Conservation (phyloP, 1,140 invertebrate species). For the Hesperophylax magnus region DNA sequence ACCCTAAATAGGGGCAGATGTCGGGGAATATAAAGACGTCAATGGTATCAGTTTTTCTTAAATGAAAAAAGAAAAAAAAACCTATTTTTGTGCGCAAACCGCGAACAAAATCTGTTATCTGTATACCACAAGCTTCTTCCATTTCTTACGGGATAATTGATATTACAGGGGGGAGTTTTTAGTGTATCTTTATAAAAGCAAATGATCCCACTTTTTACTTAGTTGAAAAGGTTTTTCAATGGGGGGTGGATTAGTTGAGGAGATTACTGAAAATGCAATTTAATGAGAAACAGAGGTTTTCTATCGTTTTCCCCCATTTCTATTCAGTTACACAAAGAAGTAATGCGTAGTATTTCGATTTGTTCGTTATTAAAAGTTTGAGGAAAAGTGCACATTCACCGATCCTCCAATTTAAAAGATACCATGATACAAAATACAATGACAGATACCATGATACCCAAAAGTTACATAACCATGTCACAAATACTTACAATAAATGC, state of each 20-base stretch:
- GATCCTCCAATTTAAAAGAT: no score
- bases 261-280: conserved; percentile 4
- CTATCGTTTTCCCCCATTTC: neutral
- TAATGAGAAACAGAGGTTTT: conserved; percentile 3
- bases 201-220: conserved; percentile 11
- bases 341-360: no score
- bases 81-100: conserved; percentile 29
- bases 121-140: conserved; percentile 50
- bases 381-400: no score
- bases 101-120: conserved; percentile 9
- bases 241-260: neutral
- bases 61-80: conserved; percentile 33
- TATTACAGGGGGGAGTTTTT: conserved; percentile 49
- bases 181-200: neutral
- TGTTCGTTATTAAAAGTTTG: no score
- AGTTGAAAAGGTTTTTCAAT: neutral
- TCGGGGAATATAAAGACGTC: conserved; percentile 45
- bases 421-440: no score
- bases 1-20: conserved; percentile 56
- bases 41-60: conserved; percentile 58
- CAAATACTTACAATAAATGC: no score
- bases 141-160: conserved; percentile 57
- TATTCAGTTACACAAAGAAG: no score
- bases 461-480: no score
- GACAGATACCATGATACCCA: no score